Conservation (phyloP, 2,113 vertebrate genomes). For the Seriola rivoliana region DNA sequence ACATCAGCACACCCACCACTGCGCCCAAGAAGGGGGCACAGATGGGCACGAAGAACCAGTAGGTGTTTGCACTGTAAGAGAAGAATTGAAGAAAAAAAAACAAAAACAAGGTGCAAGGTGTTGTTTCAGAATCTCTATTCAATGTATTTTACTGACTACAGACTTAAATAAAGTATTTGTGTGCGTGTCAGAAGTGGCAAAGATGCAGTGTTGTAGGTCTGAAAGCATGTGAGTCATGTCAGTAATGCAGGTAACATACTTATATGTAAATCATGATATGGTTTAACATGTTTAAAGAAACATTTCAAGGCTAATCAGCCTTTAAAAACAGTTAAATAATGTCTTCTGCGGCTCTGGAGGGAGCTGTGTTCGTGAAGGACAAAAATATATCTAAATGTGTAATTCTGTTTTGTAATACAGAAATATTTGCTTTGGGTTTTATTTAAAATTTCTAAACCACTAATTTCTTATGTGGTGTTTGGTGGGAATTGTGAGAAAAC, state of each 20-base stretch:
- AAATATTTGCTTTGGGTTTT: too few relatives aligned
- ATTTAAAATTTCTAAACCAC: background rate
- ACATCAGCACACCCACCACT: constrained; percentile 85
- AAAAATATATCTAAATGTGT: too few relatives aligned
- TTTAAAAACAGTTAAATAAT: background rate
- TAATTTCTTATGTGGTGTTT: background rate
- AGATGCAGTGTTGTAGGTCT: background rate
- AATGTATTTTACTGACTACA: background rate
- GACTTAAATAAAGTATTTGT: background rate
- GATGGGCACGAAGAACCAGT: constrained; percentile 91
- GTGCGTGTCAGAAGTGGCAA: background rate
- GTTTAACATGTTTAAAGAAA: background rate
- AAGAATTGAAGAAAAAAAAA: background rate
- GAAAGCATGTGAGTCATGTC: background rate
- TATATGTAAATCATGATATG: background rate
- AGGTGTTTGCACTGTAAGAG: constrained; percentile 76
- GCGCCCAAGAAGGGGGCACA: constrained; percentile 90
- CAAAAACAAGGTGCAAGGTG: too few relatives aligned
- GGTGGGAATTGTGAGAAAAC: background rate
- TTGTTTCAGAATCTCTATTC: background rate
- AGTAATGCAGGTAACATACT: background rate
- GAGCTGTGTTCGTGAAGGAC: background rate
- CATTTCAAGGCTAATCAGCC: background rate
- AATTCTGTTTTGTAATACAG: too few relatives aligned
- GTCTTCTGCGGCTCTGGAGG: background rate